Conservation (phyloP, 2,113 vertebrate genomes). For the Rhinoderma darwinii region DNA sequence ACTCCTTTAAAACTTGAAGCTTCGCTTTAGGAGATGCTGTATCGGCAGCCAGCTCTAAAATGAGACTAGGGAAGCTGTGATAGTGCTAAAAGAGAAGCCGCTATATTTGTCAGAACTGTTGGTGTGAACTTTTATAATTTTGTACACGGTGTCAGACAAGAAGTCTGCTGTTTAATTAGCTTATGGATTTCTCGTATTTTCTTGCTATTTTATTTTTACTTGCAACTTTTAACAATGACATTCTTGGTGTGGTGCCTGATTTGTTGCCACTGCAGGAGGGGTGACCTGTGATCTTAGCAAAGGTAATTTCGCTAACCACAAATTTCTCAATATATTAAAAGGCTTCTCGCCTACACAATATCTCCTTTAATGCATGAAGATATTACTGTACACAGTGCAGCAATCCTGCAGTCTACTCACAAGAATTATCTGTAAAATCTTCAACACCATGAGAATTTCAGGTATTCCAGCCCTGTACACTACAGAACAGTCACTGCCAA, state of each 20-base stretch:
- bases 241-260: neutral
- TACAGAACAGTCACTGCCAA: neutral
- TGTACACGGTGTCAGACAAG: neutral
- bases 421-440: conserved; percentile 22
- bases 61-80: neutral
- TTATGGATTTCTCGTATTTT: neutral
- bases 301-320: neutral
- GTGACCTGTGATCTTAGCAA: neutral
- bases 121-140: conserved; percentile 13
- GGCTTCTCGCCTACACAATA: neutral
- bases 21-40: neutral
- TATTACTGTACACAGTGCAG: neutral
- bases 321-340: neutral
- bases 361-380: neutral
- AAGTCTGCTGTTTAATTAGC: neutral
- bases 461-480: neutral
- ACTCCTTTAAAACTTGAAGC: neutral
- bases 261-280: neutral
- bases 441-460: neutral
- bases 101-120: neutral
- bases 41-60: neutral
- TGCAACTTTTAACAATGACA: neutral
- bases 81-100: neutral
- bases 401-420: neutral
- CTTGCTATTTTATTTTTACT: neutral